These are phyloP conservation scores for Aphelenchoides besseyi DNA, from an alignment of 1,140 invertebrate species.

Conservation along the genomic window DNA sequence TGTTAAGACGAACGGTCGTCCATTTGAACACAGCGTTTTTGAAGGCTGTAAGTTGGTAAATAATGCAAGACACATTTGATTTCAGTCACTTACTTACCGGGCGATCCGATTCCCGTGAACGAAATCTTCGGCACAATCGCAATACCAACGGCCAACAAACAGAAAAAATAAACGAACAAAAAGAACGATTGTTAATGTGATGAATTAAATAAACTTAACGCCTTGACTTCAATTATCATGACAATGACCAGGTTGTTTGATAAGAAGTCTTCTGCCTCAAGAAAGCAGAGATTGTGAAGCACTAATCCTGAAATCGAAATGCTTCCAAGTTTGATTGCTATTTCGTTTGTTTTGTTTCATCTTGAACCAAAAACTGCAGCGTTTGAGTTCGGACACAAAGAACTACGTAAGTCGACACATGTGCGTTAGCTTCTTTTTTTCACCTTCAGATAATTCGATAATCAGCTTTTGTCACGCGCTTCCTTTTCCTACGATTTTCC, in stretches of 20 bases:
- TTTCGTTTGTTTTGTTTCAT: background rate
- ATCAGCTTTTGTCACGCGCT: conserved; percentile 7
- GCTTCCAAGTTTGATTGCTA: too few relatives aligned
- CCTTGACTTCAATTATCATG: too few relatives aligned
- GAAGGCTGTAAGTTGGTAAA: background rate
- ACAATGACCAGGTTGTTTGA: too few relatives aligned
- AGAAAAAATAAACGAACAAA: background rate
- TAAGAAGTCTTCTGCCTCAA: too few relatives aligned
- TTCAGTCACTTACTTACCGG: background rate
- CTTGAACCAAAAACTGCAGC: background rate
- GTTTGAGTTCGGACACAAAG: background rate
- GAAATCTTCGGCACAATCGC: background rate
- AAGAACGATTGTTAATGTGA: too few relatives aligned
- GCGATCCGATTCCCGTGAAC: background rate
- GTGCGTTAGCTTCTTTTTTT: background rate
- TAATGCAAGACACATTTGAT: background rate
- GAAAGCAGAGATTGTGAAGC: too few relatives aligned
- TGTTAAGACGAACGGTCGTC: too few relatives aligned
- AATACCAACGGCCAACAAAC: background rate
- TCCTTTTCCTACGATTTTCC: background rate
- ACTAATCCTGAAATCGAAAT: too few relatives aligned
- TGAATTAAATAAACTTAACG: too few relatives aligned
- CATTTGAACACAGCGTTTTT: background rate
- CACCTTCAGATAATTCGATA: conserved; percentile 2
- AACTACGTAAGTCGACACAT: conserved; percentile 2